Base-by-base conservation (phyloP, 2,113 vertebrate species). In the Pseudonaja textilis region DNA sequence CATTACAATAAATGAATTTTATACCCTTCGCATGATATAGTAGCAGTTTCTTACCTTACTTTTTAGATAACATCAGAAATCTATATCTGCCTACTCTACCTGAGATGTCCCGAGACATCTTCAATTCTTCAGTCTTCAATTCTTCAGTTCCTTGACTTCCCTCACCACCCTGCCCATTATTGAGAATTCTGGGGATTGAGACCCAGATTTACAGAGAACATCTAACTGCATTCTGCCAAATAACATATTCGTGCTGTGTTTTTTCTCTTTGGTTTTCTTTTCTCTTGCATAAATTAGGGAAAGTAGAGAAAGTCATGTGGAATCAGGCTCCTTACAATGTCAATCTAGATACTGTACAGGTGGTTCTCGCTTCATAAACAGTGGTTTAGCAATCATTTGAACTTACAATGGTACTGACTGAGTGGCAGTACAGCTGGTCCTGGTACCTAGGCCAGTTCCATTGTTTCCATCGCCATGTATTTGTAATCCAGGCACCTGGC, bases 1-100 rank as follows among this genome's bases (percentile, higher is more conserved):
- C 59, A 54, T 64, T 45, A 4, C 92, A 90, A 14, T 93, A 93
- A 91, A 20, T 94, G 92, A 95, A 93, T 93, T 34, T 34, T 29
- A n/a, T 26, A 89, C 54, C 74, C 5, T 9, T 54, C 39, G 88
- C 23, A 87, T 89, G 81, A 90, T 1, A 26, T 92, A 5, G n/a
- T 25, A 42, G 16, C 6, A 10, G 5, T 56, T 92, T 55, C 25
- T 56, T 56, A n/a, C 0, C 20, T n/a, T 29, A 52, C 29, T 7
- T 39, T 10, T 16, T 85, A 47, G 74, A 16, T 74, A 39, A 16
- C 39, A 7, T 54, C n/a, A 69, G 47, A 54, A 54, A 92, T 42
- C 18, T 42, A 22, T 39, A 18, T 42, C 18, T 81, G 18, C 34
- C 74, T 22, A 22, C 20, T 42, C 74, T 34, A 42, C 9, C 20